Percentiles rank a stretch among this genome's conserved stretches.
phyloP scores from a whole-genome alignment of 1,140 invertebrate genomes.

The Drosophila novamexicana region DNA sequence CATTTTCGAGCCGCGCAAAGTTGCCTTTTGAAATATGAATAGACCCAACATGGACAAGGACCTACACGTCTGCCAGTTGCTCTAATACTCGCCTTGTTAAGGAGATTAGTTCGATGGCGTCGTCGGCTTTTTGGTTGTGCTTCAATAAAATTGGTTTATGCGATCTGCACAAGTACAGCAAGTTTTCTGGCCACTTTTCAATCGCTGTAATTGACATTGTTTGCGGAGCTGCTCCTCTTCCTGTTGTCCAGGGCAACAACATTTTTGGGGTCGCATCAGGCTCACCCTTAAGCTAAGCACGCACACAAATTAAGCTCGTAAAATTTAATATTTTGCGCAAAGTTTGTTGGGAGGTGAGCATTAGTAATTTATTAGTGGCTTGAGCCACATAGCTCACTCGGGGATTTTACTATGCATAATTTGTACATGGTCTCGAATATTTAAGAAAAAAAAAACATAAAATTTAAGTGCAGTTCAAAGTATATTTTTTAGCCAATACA shows the following conservation, averaged over 20 bases:
- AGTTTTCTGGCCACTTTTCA: slow-evolving; percentile 75
- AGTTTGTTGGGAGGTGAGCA: slow-evolving; percentile 54
- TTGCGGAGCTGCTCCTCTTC: slow-evolving; percentile 8
- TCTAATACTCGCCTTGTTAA: slow-evolving; percentile 76
- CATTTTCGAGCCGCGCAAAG: slow-evolving; percentile 72
- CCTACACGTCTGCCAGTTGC: slow-evolving; percentile 13
- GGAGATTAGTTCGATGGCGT: slow-evolving; percentile 73
- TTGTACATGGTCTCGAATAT: slow-evolving; percentile 49
- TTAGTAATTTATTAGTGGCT: slow-evolving; percentile 70
- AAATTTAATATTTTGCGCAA: slow-evolving; percentile 78
- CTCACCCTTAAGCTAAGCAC: slow-evolving; percentile 55
- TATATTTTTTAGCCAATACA: slow-evolving; percentile 18
- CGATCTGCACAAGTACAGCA: slow-evolving; percentile 30
- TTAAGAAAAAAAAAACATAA: slow-evolving; percentile 42
- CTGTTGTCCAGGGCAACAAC: slow-evolving; percentile 46
- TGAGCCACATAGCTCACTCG: slow-evolving; percentile 18
- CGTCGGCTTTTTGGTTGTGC: slow-evolving; percentile 27
- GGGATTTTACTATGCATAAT: slow-evolving; percentile 51
- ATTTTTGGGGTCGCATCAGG: too few relatives aligned
- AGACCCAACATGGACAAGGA: slow-evolving; percentile 35
- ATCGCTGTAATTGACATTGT: slow-evolving; percentile 78
- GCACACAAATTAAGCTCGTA: slow-evolving; percentile 79
- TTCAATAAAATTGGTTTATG: slow-evolving; percentile 80
- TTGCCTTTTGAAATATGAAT: slow-evolving; percentile 81
- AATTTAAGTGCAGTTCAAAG: slow-evolving; percentile 66